Evolutionary conservation across 2,888 invertebrate genomes (phyloP), one percentile per base, ranked within the genome.

Genomic region (Opisthograptis luteolata): DNA sequence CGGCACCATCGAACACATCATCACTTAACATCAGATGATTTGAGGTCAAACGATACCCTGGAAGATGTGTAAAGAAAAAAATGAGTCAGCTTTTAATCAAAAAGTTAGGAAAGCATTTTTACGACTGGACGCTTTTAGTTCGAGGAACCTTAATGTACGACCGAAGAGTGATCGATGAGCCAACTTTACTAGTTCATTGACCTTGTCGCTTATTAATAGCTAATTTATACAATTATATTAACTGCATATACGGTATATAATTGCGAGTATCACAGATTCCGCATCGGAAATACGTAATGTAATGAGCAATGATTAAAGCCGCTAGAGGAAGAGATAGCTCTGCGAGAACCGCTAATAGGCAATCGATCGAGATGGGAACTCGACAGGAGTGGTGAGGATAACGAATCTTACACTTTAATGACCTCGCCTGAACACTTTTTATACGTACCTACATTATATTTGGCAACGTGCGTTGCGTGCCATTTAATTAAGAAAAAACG

Each of bases 251-350:
- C n/a, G n/a, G n/a, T n/a, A n/a, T n/a, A n/a, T n/a, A n/a, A n/a
- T n/a, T n/a, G n/a, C n/a, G n/a, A n/a, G n/a, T 40, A 40, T 28
- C 22, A n/a, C 35, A 53, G 51, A 58, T 58, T 55, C 41, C 53
- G 55, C 44, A 60, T 53, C 60, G 65, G 64, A 65, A 61, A 58
- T 41, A 50, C 44, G 53, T 64, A 58, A 58, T 59, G 34, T 53
- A 40, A 55, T 47, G 34, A 42, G 39, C 49, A 48, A 46, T 56
- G 55, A 53, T 46, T 54, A 50, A 48, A 44, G 44, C 48, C 1
- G 5, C 14, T 15, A n/a, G n/a, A n/a, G n/a, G 10, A 2, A n/a
- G 1, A 15, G 13, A 12, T 20, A 34, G 12, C 22, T 13, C 2
- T 13, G n/a, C 24, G n/a, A 24, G 1, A 24, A 17, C 17, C 1